These are phyloP conservation scores for Periparus ater DNA, from an alignment of 2,797 vertebrate species.

Conservation along the genomic window DNA sequence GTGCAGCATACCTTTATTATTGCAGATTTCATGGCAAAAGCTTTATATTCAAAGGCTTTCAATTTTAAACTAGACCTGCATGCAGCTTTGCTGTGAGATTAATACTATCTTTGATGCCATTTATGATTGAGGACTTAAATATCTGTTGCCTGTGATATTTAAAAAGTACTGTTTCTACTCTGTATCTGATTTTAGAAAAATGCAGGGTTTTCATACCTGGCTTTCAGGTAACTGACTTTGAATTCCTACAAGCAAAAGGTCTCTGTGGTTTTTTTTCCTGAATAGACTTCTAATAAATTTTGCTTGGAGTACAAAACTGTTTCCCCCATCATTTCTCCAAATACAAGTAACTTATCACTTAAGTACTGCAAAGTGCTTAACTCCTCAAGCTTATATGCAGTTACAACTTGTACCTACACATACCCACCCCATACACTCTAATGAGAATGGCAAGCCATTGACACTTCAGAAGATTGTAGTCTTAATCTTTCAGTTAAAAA, in stretches of 20 bases:
- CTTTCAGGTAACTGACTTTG: conserved; percentile 76
- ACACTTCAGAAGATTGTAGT: neutral
- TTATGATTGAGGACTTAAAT: conserved; percentile 76
- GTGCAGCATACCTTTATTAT: conserved; percentile 75
- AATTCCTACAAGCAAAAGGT: conserved; percentile 82
- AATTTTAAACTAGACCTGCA: conserved; percentile 78
- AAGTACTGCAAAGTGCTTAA: neutral
- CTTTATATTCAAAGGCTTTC: conserved; percentile 79
- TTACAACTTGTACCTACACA: too few species aligned
- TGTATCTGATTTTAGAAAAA: conserved; percentile 81
- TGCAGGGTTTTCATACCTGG: conserved; percentile 74
- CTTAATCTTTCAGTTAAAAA: neutral
- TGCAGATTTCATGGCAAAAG: conserved; percentile 76
- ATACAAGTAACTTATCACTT: fast-evolving
- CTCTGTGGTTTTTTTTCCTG: conserved; percentile 82
- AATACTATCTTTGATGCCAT: conserved; percentile 78
- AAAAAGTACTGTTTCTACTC: conserved; percentile 81
- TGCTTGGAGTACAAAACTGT: conserved; percentile 79
- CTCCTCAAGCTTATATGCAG: too few species aligned
- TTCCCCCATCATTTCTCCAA: conserved; percentile 41
- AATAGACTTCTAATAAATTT: conserved; percentile 93
- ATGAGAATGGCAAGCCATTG: neutral
- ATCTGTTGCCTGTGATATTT: conserved; percentile 82
- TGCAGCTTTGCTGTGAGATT: conserved; percentile 80
- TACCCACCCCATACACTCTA: neutral